Evolutionary conservation across 2,113 vertebrate species (phyloP).

Genomic region (Otolemur garnettii): DNA sequence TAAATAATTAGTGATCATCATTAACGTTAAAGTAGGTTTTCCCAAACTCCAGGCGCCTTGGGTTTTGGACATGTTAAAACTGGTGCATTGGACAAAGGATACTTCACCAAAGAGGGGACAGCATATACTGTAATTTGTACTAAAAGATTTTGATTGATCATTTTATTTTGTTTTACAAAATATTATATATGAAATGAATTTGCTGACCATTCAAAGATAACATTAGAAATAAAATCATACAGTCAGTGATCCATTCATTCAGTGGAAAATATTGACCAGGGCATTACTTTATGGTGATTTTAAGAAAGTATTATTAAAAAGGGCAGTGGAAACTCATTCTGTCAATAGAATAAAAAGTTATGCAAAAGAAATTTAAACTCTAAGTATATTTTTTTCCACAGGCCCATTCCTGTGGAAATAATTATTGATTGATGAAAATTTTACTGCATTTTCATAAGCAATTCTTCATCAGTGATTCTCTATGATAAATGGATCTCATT

Average conservation of each 20-base stretch:
- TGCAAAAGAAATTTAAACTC: background rate
- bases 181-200: background rate
- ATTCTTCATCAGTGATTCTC: conserved; percentile 53
- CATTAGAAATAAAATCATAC: background rate
- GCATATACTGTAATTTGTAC: background rate
- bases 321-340: background rate
- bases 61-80: background rate
- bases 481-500: conserved; percentile 53
- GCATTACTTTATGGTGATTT: background rate
- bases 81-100: background rate
- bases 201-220: background rate
- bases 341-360: background rate
- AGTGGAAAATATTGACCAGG: background rate
- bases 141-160: background rate
- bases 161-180: background rate
- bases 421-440: background rate
- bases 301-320: background rate
- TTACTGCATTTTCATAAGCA: background rate
- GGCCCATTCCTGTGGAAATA: background rate
- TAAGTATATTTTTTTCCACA: background rate
- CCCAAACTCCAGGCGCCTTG: background rate
- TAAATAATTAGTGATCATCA: background rate
- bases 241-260: background rate
- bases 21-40: background rate
- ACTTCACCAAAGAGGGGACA: background rate